Base-by-base conservation (phyloP, 2,888 invertebrate species). In the Drosophila aldrichi region DNA sequence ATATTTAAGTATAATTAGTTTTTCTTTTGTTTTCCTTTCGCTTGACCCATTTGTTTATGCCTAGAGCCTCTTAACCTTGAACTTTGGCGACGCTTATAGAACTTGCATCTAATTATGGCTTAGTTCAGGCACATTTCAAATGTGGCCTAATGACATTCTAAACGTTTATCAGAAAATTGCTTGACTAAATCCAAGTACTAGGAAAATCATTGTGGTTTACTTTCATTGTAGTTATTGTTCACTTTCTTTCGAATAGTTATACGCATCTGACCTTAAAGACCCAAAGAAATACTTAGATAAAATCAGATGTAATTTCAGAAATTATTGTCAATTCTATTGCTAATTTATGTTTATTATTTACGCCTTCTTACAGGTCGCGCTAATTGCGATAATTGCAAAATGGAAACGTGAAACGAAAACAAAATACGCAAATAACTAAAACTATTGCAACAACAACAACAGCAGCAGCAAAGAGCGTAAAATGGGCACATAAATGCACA, bases 401-500 rank as follows among this genome's bases (percentile, higher is more conserved):
- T 74, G 82, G 65, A 59, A 70, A 75, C 41, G 75, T 58, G 54
- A 48, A 66, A 41, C 56, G 58, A 58, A 67, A 63, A 56, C 56
- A n/a, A 81, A 76, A 59, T 36, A 52, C 29, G 43, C 22, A 40
- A 49, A 72, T 57, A 25, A 55, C 16, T 9, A 36, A 64, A 64
- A 57, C 34, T 40, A 58, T 48, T 43, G 3, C n/a, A 7, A 46
- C 48, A 69, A 40, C 57, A 57, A 62, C 61, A 71, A 57, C 58
- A 71, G 55, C 52, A 70, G 36, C 36, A 52, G 22, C 14, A 64
- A 46, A 41, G 10, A 20, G 60, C 62, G 71, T 36, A 84, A 75
- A 82, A 85, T 79, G 82, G 82, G 66, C 68, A 74, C 85, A 76
- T 74, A 61, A 59, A 51, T 46, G 38, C 65, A 20, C 44, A 29